Conservation (phyloP, 2,113 vertebrate genomes). For the Lophochroa leadbeateri region DNA sequence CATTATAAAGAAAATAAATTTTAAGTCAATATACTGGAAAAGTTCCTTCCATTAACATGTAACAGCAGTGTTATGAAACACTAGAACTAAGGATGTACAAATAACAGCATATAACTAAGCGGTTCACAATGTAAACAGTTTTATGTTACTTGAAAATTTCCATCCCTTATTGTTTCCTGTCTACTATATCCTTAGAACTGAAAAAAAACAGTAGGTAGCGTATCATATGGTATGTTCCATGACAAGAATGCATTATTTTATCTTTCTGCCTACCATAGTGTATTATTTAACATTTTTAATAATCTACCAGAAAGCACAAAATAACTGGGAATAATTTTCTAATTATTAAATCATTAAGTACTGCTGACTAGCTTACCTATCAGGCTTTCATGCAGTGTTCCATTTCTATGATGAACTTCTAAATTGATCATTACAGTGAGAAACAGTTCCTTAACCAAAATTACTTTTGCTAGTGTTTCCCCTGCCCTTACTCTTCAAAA, state of each 20-base stretch:
- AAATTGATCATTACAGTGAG: neutral
- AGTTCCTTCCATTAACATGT: neutral
- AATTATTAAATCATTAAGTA: neutral
- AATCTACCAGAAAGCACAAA: neutral
- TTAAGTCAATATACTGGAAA: neutral
- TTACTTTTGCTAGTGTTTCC: neutral
- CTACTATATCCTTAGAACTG: neutral
- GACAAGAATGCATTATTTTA: neutral
- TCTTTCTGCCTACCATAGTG: neutral
- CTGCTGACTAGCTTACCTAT: neutral
- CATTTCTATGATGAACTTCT: neutral
- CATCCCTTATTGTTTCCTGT: neutral
- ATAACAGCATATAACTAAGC: neutral
- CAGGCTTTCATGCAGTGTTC: neutral
- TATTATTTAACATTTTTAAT: slow-evolving; percentile 38
- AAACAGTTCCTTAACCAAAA: neutral
- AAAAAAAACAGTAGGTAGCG: neutral
- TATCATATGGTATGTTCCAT: neutral
- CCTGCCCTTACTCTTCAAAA: neutral
- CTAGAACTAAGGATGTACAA: neutral
- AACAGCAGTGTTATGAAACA: neutral
- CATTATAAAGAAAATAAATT: neutral
- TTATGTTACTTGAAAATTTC: neutral
- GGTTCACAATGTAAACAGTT: neutral
- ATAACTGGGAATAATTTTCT: neutral